Evolutionary conservation across 2,113 vertebrate genomes (phyloP), one percentile per base, ranked within the genome.

Genomic region (Bufo gargarizans): DNA sequence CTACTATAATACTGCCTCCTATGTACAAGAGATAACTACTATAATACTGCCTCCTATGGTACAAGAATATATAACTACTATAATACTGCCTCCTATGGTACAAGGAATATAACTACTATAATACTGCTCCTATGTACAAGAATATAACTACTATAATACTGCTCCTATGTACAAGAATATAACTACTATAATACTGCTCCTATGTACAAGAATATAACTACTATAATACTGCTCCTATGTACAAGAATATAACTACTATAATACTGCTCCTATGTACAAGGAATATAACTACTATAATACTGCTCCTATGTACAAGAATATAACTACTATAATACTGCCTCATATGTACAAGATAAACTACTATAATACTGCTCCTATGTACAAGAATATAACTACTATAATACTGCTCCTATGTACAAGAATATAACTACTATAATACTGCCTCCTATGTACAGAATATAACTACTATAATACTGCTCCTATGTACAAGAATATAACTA

Each of bases 271-370:
- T n/a, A n/a, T n/a, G n/a, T n/a, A n/a, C n/a, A n/a, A n/a, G n/a
- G 71, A 74, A 74, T 74, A 74, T 45, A 74, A 71, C 67, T 71
- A 71, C 67, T 67, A 67, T 67, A 67, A 67, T 67, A 67, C 65
- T 67, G n/a, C 65, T 22, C 65, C 65, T 67, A 67, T 67, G 14
- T 67, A 67, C 65, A 67, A 22, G 20, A 67, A n/a, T n/a, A n/a
- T n/a, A n/a, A n/a, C n/a, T n/a, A n/a, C n/a, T n/a, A n/a, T n/a
- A n/a, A n/a, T n/a, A n/a, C n/a, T n/a, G n/a, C n/a, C n/a, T n/a
- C n/a, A n/a, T n/a, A n/a, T n/a, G n/a, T n/a, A n/a, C n/a, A n/a
- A n/a, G n/a, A n/a, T n/a, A n/a, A n/a, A n/a, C n/a, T n/a, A n/a
- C n/a, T n/a, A n/a, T n/a, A n/a, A n/a, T n/a, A n/a, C n/a, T n/a